Base-by-base conservation (phyloP, 2,113 vertebrate species). In the Tyto alba region DNA sequence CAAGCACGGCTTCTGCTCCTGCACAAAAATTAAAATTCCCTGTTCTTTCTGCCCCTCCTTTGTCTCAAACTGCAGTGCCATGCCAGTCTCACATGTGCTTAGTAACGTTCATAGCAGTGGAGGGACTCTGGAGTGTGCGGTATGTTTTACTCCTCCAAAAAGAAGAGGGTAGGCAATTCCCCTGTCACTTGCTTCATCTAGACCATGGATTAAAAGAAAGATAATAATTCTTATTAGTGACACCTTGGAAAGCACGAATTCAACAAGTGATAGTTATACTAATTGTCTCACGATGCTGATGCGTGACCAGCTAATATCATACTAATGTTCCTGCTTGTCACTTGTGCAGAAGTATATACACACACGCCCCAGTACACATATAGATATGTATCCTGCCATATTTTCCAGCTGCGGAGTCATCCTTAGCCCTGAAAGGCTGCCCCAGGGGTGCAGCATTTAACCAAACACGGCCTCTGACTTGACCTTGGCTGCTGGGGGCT, bases 381-480 rank as follows among this genome's bases (percentile, higher is more conserved):
- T 3, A 62, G 25, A 2, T 79, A 4, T 0, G 0, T 23, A 16
- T 62, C 27, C 50, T 88, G 74, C 27, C 8, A 0, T 21, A 6
- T 50, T 27, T 76, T 62, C 38, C 10, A 3, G 13, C 40, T 25
- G 45, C 73, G 32, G 38, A 55, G 43, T 25, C 29, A 25, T 79
- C n/a, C 16, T 32, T n/a, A 60, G 63, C 22, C n/a, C 47, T 0
- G 2, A 80, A 47, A 23, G n/a, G 19, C 2, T 0, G 56, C 81
- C 56, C 50, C 47, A 43, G 47, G 34, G 25, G 15, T 18, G n/a
- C 41, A 62, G 52, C 22, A 26, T 79, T 90, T 80, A 60, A 57
- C 75, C 0, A 7, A 50, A 76, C 75, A 62, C 0, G 1, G 75
- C 82, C 59, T 53, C 20, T 41, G 89, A 30, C 76, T 67, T 80